phyloP scores from a whole-genome alignment of 2,888 invertebrate genomes.

The Fragum whitleyi region DNA sequence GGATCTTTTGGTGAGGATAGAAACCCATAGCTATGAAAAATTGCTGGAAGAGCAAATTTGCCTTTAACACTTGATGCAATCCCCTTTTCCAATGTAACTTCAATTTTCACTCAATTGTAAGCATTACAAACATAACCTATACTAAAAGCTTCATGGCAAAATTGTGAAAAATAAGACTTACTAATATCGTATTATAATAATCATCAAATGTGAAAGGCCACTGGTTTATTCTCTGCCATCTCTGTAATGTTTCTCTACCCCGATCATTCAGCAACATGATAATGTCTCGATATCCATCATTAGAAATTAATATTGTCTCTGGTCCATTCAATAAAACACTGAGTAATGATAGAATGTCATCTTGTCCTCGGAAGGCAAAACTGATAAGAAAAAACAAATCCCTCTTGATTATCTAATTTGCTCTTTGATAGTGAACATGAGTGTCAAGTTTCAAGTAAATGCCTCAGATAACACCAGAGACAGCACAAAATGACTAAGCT shows the following conservation, averaged over 20 bases:
- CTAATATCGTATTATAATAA: background rate
- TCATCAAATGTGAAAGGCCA: background rate
- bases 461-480: background rate
- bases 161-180: no score
- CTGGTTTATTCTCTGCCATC: slow-evolving; percentile 3
- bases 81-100: no score
- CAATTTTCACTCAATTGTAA: no score
- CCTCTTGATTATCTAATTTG: background rate
- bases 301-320: background rate
- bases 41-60: no score
- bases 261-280: background rate
- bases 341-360: background rate
- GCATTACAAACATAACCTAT: no score
- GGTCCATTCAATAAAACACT: slow-evolving; percentile 6
- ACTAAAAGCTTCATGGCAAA: no score
- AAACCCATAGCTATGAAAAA: no score
- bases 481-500: background rate
- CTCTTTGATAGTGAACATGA: no score
- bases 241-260: background rate
- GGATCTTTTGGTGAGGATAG: no score
- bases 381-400: background rate
- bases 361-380: background rate
- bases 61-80: no score
- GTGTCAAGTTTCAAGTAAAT: no score
- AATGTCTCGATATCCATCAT: background rate